A percentile compares a stretch with the other conserved stretches of the same genome.
These are phyloP conservation scores for Drosophila stalkeri DNA, from an alignment of 2,888 invertebrate genomes.

Conservation along the genomic window DNA sequence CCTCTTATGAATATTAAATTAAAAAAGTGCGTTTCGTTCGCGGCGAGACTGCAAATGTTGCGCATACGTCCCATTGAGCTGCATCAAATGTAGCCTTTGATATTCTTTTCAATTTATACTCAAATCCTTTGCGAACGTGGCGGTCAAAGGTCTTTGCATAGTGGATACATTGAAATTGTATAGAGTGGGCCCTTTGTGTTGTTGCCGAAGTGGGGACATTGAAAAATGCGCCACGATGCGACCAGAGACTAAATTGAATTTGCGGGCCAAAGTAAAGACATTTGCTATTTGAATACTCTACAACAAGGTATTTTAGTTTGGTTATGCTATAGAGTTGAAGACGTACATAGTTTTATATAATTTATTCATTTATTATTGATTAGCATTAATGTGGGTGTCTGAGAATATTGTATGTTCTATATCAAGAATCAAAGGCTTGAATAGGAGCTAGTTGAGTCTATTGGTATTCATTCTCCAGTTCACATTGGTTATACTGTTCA, in stretches of 20 bases:
- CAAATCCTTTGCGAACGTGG: not conserved
- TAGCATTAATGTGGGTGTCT: not conserved
- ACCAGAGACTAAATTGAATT: slow-evolving; percentile 59
- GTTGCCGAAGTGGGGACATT: slow-evolving; percentile 21
- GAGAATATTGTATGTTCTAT: too few species aligned
- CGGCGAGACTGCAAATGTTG: slow-evolving; percentile 35
- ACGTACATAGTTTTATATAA: not conserved
- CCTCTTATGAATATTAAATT: slow-evolving; percentile 79
- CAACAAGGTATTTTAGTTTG: not conserved
- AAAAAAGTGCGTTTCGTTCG: slow-evolving; percentile 55
- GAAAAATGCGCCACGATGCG: slow-evolving; percentile 41
- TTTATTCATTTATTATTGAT: not conserved
- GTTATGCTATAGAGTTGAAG: not conserved
- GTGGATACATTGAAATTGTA: slow-evolving; percentile 38
- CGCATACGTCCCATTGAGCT: slow-evolving; percentile 48
- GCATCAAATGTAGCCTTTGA: slow-evolving; percentile 24
- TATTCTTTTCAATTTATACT: slow-evolving; percentile 13
- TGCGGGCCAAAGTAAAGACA: slow-evolving; percentile 40
- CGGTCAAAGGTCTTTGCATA: slow-evolving; percentile 6
- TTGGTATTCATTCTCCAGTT: too few species aligned
- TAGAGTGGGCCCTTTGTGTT: not conserved
- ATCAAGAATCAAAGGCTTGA: too few species aligned
- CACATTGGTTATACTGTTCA: too few species aligned
- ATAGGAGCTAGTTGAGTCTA: too few species aligned
- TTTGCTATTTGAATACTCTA: slow-evolving; percentile 28